Evolutionary conservation across 2,888 invertebrate species (phyloP).

Genomic region (Agrenia bidenticulata): DNA sequence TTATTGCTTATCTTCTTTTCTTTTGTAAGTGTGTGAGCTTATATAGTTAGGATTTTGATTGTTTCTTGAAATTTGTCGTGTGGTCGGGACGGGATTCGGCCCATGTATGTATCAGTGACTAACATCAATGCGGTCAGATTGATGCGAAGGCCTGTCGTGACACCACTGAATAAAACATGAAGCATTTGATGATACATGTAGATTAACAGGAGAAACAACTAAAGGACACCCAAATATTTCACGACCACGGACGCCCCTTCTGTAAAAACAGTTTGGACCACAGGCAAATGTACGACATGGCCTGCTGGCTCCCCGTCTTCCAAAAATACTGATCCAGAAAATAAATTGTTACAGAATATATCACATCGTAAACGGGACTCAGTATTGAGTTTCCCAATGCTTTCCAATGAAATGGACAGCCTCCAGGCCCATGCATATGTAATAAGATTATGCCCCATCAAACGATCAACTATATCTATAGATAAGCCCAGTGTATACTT

Average conservation of each 20-base stretch:
- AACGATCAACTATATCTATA: not conserved
- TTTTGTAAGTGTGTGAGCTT: too few relatives aligned
- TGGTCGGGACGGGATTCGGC: not conserved
- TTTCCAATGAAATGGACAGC: constrained; percentile 26
- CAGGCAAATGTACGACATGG: too few relatives aligned
- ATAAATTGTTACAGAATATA: constrained; percentile 44
- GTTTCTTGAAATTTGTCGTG: constrained; percentile 15
- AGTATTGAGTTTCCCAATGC: constrained; percentile 34
- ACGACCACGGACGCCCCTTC: constrained; percentile 27
- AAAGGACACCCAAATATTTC: constrained; percentile 45
- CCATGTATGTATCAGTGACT: constrained; percentile 23
- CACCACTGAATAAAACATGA: constrained; percentile 42
- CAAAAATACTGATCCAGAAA: constrained; percentile 14
- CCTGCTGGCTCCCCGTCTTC: not conserved
- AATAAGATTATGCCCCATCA: constrained; percentile 14
- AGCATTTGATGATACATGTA: constrained; percentile 46
- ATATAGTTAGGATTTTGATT: too few relatives aligned
- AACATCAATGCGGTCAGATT: constrained; percentile 40
- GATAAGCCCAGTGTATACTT: constrained; percentile 5
- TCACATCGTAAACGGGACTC: constrained; percentile 40
- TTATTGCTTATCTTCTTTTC: too few relatives aligned
- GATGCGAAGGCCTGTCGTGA: constrained; percentile 36
- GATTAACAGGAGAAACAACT: constrained; percentile 47
- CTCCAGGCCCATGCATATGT: constrained; percentile 35
- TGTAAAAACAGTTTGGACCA: constrained; percentile 11